Conservation (phyloP, 2,797 vertebrate species). For the Hylomyscus alleni region DNA sequence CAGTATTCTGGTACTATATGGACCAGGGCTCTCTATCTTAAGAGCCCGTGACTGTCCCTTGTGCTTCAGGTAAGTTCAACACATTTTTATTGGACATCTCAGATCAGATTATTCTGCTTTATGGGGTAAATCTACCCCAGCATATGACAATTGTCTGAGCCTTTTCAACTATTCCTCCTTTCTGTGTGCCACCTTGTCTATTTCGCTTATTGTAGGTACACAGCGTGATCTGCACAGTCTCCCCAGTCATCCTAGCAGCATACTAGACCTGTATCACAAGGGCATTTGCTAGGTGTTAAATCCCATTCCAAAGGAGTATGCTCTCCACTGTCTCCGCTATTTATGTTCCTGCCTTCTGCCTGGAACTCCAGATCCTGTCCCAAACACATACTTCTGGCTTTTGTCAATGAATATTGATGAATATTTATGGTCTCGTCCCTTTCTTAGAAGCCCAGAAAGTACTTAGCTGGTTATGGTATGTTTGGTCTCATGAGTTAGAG, state of each 20-base stretch:
- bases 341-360: background rate
- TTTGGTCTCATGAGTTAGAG: background rate
- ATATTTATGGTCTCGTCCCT: background rate
- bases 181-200: background rate
- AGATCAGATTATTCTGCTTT: background rate
- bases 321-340: too few relatives aligned
- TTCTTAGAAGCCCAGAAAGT: background rate
- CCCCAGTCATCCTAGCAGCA: background rate
- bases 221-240: background rate
- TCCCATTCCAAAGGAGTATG: background rate
- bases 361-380: background rate
- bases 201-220: background rate
- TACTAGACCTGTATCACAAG: background rate
- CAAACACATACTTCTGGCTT: background rate
- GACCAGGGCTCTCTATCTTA: background rate
- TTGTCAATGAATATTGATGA: background rate
- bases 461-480: background rate
- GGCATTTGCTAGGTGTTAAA: background rate
- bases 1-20: background rate
- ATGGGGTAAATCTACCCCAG: background rate
- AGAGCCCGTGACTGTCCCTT: background rate
- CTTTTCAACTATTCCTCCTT: background rate
- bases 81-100: background rate
- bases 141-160: background rate
- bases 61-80: background rate